A percentile compares a stretch with the other conserved stretches of the same genome.
Conservation (phyloP, 2,888 invertebrate genomes). For the Tenthredo scrophulariae region DNA sequence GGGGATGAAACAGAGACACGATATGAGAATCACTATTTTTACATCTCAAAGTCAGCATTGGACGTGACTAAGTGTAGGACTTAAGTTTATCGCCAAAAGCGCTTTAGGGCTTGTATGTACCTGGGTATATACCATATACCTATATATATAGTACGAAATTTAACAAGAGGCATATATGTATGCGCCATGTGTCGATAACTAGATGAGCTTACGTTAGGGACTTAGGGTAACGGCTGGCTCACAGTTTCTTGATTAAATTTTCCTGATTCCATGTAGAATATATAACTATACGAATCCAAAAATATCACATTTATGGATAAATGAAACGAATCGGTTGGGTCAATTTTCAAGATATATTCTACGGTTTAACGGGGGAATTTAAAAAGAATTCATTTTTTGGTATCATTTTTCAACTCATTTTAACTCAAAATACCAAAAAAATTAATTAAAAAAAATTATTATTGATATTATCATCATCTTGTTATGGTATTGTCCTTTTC, state of each 20-base stretch:
- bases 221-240: background rate
- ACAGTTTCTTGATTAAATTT: constrained; percentile 26
- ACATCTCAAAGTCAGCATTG: constrained; percentile 29
- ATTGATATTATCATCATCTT: background rate
- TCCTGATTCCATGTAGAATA: background rate
- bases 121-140: background rate
- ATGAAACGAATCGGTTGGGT: background rate
- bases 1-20: background rate
- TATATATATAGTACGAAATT: background rate
- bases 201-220: background rate
- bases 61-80: constrained; percentile 23
- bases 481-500: background rate
- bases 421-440: background rate
- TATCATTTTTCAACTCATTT: background rate
- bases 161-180: background rate
- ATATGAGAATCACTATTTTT: background rate
- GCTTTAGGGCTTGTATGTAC: background rate
- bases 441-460: background rate
- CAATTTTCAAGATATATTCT: background rate
- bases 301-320: background rate
- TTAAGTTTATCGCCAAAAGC: background rate
- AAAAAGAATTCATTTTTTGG: background rate
- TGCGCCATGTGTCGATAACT: constrained; percentile 24
- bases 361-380: no score
- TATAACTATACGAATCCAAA: background rate